Base-by-base conservation (phyloP, 1,140 invertebrate species). In the Drosophila subobscura region DNA sequence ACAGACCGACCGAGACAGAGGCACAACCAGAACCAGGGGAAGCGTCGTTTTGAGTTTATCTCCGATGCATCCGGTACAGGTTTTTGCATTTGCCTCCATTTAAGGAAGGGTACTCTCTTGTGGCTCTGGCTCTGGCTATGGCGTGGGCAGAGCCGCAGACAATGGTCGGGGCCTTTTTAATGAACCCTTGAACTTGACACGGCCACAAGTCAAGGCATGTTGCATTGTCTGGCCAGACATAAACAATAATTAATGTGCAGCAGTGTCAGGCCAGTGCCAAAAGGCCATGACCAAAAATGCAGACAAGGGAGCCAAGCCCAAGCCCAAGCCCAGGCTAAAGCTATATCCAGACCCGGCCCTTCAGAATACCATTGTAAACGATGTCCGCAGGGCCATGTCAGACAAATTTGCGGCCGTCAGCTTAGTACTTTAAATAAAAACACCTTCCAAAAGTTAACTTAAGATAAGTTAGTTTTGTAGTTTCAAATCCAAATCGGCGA, bases 181-280 rank as follows among this genome's bases (percentile, higher is more conserved):
- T 83, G 79, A 83, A 88, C 81, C 77, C 81, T 85, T 86, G 81
- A 86, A 86, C 81, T 86, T 86, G 81, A 86, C 64, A 79, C 79
- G 49, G 79, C 79, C 68, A 73, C 79, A 64, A 79, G 79, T 44
- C 56, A 59, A 57, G 7, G 55, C 60, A 56, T 77, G 81, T 77
- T 85, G 81, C 81, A 86, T 67, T 84, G 79, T 83, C 46, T 74
- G 71, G 64, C 53, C 65, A 67, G 63, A 68, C 78, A 81, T 79
- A 67, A 76, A 84, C 76, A 85, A 79, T 85, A 85, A 85, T 76
- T 77, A 84, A 83, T 81, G 56, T 77, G 72, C 77, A 64, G 64
- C 77, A 74, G 46, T 70, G 68, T 73, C 75, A 56, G 66, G 72
- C 52, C 37, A 58, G 63, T 83, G 79, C 70, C 79, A 78, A 83